Conservation (phyloP, 2,888 invertebrate species). For the Candidula unifasciata region DNA sequence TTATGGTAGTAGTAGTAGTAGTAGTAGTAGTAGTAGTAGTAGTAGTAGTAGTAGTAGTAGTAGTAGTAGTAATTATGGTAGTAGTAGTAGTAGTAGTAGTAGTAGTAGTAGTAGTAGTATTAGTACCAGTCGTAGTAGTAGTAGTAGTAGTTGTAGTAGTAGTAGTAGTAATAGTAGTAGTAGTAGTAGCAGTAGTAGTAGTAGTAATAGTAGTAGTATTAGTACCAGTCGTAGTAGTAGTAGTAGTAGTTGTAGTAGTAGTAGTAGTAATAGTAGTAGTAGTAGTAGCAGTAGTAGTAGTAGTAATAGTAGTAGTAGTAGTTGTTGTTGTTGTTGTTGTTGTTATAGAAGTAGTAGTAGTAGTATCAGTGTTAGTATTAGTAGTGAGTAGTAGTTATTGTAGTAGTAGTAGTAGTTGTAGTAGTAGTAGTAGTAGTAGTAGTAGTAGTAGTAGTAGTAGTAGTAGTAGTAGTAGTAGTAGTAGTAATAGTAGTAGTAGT, state of each 20-base stretch:
- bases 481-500: conserved; percentile 10
- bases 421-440: conserved; percentile 26
- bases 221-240: too few relatives aligned
- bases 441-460: neutral
- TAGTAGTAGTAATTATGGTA: conserved; percentile 4
- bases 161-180: neutral
- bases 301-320: conserved; percentile 37
- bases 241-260: conserved; percentile 37
- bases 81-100: too few relatives aligned
- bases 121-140: too few relatives aligned
- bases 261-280: conserved; percentile 36
- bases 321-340: conserved; percentile 34
- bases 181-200: conserved; percentile 31
- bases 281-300: conserved; percentile 36
- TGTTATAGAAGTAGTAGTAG: conserved; percentile 20
- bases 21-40: conserved; percentile 7
- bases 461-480: conserved; percentile 9
- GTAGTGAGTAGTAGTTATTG: neutral
- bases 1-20: neutral
- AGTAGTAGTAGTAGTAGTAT: too few relatives aligned
- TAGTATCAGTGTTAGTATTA: conserved; percentile 10
- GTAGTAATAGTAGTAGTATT: too few relatives aligned
- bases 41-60: conserved; percentile 25
- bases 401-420: conserved; percentile 34
- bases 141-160: too few relatives aligned